A percentile compares a stretch with the other conserved stretches of the same genome.
Evolutionary conservation across 1,140 invertebrate genomes (phyloP).

Genomic region (Anoplolepis gracilipes): DNA sequence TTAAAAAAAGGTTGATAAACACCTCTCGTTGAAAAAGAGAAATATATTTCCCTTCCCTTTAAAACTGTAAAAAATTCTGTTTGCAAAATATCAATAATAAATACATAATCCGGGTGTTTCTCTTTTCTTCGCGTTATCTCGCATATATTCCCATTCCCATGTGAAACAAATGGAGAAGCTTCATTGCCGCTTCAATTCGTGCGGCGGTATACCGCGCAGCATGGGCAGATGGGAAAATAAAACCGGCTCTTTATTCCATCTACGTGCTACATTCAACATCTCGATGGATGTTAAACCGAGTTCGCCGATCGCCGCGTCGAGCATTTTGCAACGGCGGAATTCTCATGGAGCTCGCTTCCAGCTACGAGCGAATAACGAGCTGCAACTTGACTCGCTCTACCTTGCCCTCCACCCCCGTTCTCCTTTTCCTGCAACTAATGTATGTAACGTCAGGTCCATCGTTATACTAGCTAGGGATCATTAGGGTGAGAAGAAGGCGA

Average conservation of each 20-base stretch:
- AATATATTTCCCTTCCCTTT: not conserved
- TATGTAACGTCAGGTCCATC: conserved; percentile 60
- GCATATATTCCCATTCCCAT: not conserved
- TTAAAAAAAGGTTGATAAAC: not conserved
- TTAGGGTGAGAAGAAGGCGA: conserved; percentile 47
- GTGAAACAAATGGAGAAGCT: conserved; percentile 7
- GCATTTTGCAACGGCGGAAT: conserved; percentile 45
- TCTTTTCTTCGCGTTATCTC: conserved; percentile 20
- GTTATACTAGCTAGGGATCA: conserved; percentile 57
- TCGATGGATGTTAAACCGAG: conserved; percentile 48
- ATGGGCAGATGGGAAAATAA: conserved; percentile 49
- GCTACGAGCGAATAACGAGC: conserved; percentile 54
- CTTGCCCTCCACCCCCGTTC: no score
- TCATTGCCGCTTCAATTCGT: conserved; percentile 46
- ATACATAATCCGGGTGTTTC: conserved; percentile 25
- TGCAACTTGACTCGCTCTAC: conserved; percentile 49
- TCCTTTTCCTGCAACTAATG: conserved; percentile 20
- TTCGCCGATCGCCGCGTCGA: conserved; percentile 34
- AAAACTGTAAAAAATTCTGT: not conserved
- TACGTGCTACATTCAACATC: conserved; percentile 49
- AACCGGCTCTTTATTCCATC: conserved; percentile 47
- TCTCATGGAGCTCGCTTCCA: conserved; percentile 14
- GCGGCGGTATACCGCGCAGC: not conserved
- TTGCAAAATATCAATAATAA: conserved; percentile 14
- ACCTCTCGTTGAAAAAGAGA: not conserved